Evolutionary conservation across 1,140 invertebrate genomes (phyloP), one percentile per base, ranked within the genome.

Genomic region (Mercenaria mercenaria): DNA sequence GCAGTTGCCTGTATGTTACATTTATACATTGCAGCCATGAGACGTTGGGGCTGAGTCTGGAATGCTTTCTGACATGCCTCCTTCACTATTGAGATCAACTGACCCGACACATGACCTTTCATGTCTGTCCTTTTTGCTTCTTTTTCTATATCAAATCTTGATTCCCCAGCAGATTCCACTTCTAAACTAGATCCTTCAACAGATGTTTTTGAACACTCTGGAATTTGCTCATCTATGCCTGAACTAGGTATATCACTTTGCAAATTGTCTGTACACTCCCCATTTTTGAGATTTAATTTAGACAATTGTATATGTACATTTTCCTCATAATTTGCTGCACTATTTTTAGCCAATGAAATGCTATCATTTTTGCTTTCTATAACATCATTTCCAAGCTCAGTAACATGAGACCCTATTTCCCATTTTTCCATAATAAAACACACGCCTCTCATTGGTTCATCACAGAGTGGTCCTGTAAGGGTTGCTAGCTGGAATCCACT

Each of bases 1-100:
- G 98, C 97, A 91, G 98, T 98, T 18, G 99, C 98, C 93, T 98
- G 95, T 89, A 99, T 99, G 92, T 97, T 98, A 96, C 99, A 99
- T 50, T 97, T 98, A 95, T 99, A 99, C 98, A 99, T 99, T 0
- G 99, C 99, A 18, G 98, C 98, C 96, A 99, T 98, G 4, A 99
- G 95, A 86, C 99, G 97, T 94, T 99, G 98, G 8, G 98, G 97
- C 94, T 99, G 98, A 47, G 97, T 97, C 95, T 98, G 98, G 93
- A 99, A 99, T 0, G 98, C 98, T 95, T 97, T 97, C 64, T 98
- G 97, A 94, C 99, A 99, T 3, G 97, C 98, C 91, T 99, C 98
- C 95, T 99, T 99, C 32, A 98, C 97, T 26, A 97, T 97, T 29
- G 98, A 99, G 96, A 99, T 98, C 64, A 99, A 97, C 96, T 99